These are phyloP conservation scores for Gymnoscelis rufifasciata DNA, from an alignment of 2,888 invertebrate genomes.

Conservation along the genomic window DNA sequence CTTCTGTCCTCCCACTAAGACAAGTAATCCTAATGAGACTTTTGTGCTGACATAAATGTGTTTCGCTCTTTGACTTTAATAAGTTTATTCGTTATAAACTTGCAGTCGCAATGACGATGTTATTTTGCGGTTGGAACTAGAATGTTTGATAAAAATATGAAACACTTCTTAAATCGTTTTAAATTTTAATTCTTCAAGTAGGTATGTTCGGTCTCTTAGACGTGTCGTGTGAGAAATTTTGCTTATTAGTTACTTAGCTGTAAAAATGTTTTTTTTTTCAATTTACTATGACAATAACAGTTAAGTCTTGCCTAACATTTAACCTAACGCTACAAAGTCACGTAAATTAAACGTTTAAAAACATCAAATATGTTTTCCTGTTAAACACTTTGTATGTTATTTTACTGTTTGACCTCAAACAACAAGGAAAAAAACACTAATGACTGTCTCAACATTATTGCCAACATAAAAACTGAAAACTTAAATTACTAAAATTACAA, in stretches of 20 bases:
- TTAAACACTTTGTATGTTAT: conserved; percentile 2
- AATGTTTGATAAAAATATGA: no score
- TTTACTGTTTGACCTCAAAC: conserved; percentile 1
- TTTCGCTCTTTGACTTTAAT: no score
- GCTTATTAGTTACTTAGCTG: no score
- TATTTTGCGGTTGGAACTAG: no score
- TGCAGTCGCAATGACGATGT: background rate
- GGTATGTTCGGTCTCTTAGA: no score
- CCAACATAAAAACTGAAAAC: background rate
- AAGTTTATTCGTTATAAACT: background rate
- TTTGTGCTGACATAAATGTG: background rate
- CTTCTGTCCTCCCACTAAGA: conserved; percentile 24
- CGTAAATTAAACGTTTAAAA: conserved; percentile 9
- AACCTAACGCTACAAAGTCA: conserved; percentile 24
- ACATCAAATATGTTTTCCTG: conserved; percentile 5
- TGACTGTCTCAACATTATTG: background rate
- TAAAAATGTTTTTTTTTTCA: no score
- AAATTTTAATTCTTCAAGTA: no score
- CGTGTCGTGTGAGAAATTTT: no score
- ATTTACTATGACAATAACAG: no score
- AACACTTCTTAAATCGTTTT: no score
- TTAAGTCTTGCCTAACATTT: conserved; percentile 15
- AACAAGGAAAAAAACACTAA: conserved; percentile 4
- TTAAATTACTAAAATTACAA: conserved; percentile 7
- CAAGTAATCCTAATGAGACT: conserved; percentile 12